phyloP scores from a whole-genome alignment of 2,797 vertebrate genomes.

The Gymnoscopelus microlampas region DNA sequence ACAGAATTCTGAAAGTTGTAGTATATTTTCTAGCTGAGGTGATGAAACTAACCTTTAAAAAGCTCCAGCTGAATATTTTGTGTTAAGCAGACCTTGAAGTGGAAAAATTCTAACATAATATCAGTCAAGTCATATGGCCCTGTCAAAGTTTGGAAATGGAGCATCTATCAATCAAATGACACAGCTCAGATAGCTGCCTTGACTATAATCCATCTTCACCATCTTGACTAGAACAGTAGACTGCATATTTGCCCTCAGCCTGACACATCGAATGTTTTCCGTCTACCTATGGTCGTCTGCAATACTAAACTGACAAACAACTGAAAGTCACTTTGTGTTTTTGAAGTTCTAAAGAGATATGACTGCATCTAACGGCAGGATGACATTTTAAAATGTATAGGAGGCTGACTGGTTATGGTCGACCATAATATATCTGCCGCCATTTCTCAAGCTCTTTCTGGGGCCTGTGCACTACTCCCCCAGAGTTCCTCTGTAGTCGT shows the following conservation, averaged over 20 bases:
- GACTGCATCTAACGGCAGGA: not conserved
- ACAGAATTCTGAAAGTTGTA: constrained; percentile 27
- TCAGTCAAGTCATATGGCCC: constrained; percentile 34
- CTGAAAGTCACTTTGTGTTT: constrained; percentile 7
- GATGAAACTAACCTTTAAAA: constrained; percentile 24
- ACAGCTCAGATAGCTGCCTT: constrained; percentile 9
- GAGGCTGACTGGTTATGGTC: too few species aligned
- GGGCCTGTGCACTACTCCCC: too few species aligned
- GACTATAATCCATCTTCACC: constrained; percentile 19
- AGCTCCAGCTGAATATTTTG: constrained; percentile 28
- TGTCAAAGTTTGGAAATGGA: constrained; percentile 22
- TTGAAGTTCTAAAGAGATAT: constrained; percentile 15
- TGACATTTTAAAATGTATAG: not conserved
- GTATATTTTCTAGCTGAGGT: constrained; percentile 10
- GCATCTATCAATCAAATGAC: constrained; percentile 14
- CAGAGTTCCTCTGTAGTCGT: too few species aligned
- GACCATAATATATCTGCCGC: too few species aligned
- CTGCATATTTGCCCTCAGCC: constrained; percentile 20
- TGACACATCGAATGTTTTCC: not conserved
- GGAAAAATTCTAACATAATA: constrained; percentile 23
- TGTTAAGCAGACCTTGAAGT: constrained; percentile 33
- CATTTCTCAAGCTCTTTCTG: too few species aligned
- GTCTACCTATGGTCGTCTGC: too few species aligned
- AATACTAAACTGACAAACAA: not conserved
- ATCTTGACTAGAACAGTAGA: constrained; percentile 12